phyloP scores from a whole-genome alignment of 2,797 vertebrate genomes.

The Ceryle rudis region DNA sequence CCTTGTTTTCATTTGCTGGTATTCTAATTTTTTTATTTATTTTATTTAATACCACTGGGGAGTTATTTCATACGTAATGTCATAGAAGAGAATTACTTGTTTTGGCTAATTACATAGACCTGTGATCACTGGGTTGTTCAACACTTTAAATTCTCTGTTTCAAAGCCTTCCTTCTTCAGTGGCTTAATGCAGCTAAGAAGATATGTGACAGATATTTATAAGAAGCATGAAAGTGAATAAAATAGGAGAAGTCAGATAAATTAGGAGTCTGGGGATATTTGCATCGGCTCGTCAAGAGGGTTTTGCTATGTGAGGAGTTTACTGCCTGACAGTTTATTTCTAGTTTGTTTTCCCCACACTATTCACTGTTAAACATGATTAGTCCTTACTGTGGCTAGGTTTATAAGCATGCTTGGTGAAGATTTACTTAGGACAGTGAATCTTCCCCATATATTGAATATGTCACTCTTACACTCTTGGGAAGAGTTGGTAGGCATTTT shows the following conservation, averaged over 20 bases:
- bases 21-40: neutral
- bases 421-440: neutral
- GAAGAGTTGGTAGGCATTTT: neutral
- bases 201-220: slow-evolving; percentile 63
- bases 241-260: slow-evolving; percentile 66
- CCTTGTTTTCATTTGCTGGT: neutral
- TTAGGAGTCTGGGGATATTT: slow-evolving; percentile 59
- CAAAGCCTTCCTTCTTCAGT: slow-evolving; percentile 47
- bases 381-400: slow-evolving; percentile 37
- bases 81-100: slow-evolving; percentile 49
- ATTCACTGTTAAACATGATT: slow-evolving; percentile 21
- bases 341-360: neutral
- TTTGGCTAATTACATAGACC: slow-evolving; percentile 47
- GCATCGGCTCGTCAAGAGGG: slow-evolving; percentile 2
- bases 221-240: slow-evolving; percentile 73
- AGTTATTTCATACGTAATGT: slow-evolving; percentile 1
- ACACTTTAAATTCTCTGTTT: slow-evolving; percentile 56
- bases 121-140: slow-evolving; percentile 50
- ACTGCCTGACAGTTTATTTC: slow-evolving; percentile 49
- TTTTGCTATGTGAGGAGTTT: slow-evolving; percentile 36
- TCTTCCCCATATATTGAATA: neutral
- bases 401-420: slow-evolving; percentile 15
- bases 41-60: neutral
- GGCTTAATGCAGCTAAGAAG: slow-evolving; percentile 57
- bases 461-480: neutral